These are phyloP conservation scores for Eulemur coronatus DNA, from an alignment of 2,797 vertebrate genomes.

Conservation along the genomic window DNA sequence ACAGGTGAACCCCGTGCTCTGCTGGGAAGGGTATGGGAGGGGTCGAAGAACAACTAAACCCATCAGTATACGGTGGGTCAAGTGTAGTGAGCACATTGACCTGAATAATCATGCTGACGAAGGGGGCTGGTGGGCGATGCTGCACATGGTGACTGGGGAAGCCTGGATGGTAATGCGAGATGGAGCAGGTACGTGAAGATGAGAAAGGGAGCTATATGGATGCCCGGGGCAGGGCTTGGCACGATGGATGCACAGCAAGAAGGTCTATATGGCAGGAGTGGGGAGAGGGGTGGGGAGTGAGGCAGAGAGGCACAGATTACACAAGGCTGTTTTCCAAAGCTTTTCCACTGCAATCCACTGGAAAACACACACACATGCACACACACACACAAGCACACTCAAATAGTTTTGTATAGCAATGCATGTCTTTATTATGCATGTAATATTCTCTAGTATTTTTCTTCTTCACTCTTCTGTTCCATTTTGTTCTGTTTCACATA, in stretches of 20 bases:
- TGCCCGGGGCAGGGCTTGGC: rapidly evolving
- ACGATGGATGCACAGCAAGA: rapidly evolving
- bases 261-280: not conserved
- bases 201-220: not conserved
- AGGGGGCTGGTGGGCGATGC: not conserved
- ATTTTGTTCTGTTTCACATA: not conserved
- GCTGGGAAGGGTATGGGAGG: not conserved
- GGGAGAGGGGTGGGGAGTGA: not conserved
- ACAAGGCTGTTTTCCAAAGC: not conserved
- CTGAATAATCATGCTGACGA: no score
- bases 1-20: not conserved
- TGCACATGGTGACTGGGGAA: rapidly evolving
- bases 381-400: not conserved
- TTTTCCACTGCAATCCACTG: not conserved
- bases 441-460: not conserved
- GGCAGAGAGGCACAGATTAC: not conserved
- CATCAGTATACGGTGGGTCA: rapidly evolving
- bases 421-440: not conserved
- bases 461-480: not conserved
- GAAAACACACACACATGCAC: not conserved
- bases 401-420: not conserved
- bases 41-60: no score
- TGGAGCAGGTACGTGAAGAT: not conserved
- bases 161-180: no score
- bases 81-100: no score